phyloP scores from a whole-genome alignment of 2,113 vertebrate genomes.

The Phaetusa simplex region DNA sequence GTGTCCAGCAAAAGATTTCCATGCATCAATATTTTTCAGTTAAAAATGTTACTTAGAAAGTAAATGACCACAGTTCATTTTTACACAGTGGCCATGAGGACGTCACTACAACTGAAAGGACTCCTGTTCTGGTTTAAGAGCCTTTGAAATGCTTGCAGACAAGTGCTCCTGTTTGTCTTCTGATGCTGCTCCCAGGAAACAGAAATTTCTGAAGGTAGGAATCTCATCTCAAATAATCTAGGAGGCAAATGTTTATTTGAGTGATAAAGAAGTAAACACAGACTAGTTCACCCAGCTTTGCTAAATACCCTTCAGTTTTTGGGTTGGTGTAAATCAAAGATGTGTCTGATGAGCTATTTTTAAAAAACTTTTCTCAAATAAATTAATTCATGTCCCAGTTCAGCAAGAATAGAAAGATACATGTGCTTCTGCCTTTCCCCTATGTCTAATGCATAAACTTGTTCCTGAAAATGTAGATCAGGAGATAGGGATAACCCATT shows the following conservation, averaged over 20 bases:
- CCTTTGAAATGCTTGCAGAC: not conserved
- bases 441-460: not conserved
- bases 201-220: not conserved
- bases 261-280: not conserved
- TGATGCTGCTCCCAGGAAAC: not conserved
- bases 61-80: not conserved
- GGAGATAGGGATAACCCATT: not conserved
- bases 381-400: not conserved
- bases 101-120: not conserved
- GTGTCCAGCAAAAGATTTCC: not conserved
- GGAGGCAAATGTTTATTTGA: not conserved
- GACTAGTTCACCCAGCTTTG: not conserved
- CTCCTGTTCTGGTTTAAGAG: not conserved
- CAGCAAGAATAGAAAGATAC: not conserved
- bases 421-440: not conserved
- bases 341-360: not conserved
- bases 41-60: not conserved
- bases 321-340: not conserved
- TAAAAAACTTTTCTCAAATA: not conserved
- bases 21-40: not conserved
- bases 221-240: not conserved
- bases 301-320: not conserved
- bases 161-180: not conserved
- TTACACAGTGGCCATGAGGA: not conserved
- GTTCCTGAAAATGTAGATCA: not conserved